These are phyloP conservation scores for Dichetophora obliterata DNA, from an alignment of 2,888 invertebrate genomes.

Conservation along the genomic window DNA sequence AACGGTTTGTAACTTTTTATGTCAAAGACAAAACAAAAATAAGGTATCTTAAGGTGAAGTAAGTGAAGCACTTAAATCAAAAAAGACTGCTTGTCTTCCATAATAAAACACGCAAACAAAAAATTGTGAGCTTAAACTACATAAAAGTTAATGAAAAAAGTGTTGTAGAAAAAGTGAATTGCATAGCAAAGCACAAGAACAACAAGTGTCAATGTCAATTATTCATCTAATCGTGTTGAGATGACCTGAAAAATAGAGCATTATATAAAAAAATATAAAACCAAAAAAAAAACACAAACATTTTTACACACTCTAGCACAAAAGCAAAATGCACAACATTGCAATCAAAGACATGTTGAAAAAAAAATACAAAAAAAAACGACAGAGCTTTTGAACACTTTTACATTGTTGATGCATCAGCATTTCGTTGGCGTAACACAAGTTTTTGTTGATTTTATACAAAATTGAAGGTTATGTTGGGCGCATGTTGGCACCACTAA, in stretches of 20 bases:
- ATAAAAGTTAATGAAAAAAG: neutral
- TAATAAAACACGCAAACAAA: neutral
- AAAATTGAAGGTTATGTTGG: neutral
- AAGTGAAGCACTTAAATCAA: neutral
- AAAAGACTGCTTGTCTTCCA: neutral
- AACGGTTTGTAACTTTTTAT: too few species aligned
- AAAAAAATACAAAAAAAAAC: neutral
- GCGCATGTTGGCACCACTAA: neutral
- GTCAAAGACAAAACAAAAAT: too few species aligned
- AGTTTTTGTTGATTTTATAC: neutral
- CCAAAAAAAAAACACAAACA: neutral
- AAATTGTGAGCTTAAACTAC: neutral
- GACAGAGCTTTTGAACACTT: neutral
- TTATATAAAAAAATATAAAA: neutral
- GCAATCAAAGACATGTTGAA: neutral
- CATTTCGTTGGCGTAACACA: neutral
- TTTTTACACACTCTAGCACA: neutral
- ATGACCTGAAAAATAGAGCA: neutral
- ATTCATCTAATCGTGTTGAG: constrained; percentile 10
- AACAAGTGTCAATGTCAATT: constrained; percentile 35
- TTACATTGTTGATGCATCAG: neutral
- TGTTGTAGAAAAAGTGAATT: neutral
- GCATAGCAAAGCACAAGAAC: neutral
- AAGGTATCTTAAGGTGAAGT: neutral
- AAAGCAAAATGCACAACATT: neutral